Evolutionary conservation across 2,888 invertebrate species (phyloP), one percentile per base, ranked within the genome.

Genomic region (Drosophila neoperkinsi): DNA sequence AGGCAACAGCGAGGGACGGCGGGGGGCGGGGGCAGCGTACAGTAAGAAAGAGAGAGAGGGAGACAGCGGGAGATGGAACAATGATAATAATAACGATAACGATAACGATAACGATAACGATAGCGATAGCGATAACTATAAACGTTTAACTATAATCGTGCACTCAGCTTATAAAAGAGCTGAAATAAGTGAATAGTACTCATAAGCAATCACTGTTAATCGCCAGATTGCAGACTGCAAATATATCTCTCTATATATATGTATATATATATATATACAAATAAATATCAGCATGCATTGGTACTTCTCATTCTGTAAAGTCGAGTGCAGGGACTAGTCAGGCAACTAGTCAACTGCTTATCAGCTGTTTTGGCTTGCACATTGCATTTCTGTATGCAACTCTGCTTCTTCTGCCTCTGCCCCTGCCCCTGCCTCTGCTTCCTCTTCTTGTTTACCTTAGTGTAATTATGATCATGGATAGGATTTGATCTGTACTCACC

Each of bases 401-500:
- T n/a, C 11, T 3, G 41, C 41, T 41, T 41, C 41, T 41, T n/a
- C 38, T 10, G 6, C 36, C 5, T 10, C 41, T 2, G 2, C 4
- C 28, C 2, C 25, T 7, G 1, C 4, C 25, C 28, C 28, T 7
- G 2, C 4, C 1, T 18, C 18, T 18, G 1, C 7, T 18, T 38
- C 4, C 4, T n/a, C 30, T 31, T 51, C 30, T 7, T n/a, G 4
- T 11, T 30, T 4, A 5, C 9, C 16, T 18, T 5, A 7, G 11
- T 7, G 11, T 2, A n/a, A 1, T 13, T 16, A 1, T 28, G 18
- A 16, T n/a, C 4, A 2, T 21, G 21, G 13, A 9, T 2, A 1
- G 21, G 21, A 34, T 18, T 1, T 5, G 33, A 25, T 21, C 28
- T 25, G 30, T 36, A 91, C 93, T 93, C 83, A 93, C 93, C 92